Evolutionary conservation across 1,140 invertebrate genomes (phyloP).

Genomic region (Achroia grisella): DNA sequence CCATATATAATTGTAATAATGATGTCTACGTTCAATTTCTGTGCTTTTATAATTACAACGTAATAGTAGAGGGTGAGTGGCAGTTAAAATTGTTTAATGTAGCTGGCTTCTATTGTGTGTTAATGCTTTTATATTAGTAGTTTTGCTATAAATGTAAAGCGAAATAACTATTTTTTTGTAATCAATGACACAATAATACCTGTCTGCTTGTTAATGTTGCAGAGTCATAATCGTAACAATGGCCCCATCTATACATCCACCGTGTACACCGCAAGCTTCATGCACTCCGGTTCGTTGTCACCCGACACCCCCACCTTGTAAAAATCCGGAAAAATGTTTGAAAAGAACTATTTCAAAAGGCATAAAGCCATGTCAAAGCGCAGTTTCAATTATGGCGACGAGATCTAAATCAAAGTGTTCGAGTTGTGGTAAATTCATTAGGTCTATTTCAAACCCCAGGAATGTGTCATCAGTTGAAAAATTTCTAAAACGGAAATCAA

Average conservation of each 20-base stretch:
- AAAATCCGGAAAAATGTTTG: conserved; percentile 53
- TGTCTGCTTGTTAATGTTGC: too few species aligned
- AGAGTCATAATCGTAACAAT: conserved; percentile 11
- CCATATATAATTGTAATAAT: too few species aligned
- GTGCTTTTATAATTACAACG: too few species aligned
- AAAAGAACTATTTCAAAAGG: conserved; percentile 43
- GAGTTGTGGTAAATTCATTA: conserved; percentile 36
- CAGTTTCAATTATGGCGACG: conserved; percentile 51
- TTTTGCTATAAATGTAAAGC: background rate
- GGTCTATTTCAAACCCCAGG: conserved; percentile 17
- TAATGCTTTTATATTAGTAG: too few species aligned
- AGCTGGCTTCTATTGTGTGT: conserved; percentile 42
- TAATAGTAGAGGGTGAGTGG: conserved; percentile 1
- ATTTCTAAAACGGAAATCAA: conserved; percentile 44
- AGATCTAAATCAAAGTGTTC: conserved; percentile 37
- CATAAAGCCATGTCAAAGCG: conserved; percentile 47
- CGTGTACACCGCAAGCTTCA: conserved; percentile 49
- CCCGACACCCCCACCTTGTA: conserved; percentile 44
- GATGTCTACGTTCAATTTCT: background rate
- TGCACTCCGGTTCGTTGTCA: conserved; percentile 52
- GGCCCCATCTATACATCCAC: conserved; percentile 49
- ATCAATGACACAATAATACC: too few species aligned
- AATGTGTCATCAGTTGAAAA: conserved; percentile 32
- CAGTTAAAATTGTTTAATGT: background rate
- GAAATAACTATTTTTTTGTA: too few species aligned